Base-by-base conservation (phyloP, 2,113 vertebrate species). In the Triplophysa dalaica region DNA sequence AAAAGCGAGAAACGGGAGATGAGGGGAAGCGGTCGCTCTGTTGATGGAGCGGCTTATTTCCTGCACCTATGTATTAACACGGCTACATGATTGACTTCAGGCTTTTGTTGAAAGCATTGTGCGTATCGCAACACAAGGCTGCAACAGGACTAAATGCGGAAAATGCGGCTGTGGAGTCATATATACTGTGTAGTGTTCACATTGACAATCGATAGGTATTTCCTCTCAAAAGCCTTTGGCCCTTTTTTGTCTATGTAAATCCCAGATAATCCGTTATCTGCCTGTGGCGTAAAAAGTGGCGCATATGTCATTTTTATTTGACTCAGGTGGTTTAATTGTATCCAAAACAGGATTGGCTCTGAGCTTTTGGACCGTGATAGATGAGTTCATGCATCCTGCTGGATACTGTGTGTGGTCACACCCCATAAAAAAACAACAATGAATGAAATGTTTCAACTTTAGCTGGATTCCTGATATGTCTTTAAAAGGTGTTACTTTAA, bases 201-300 rank as follows among this genome's bases (percentile, higher is more conserved):
- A n/a, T 70, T 62, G 43, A 61, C 33, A 48, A 78, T 84, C 74
- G 83, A 80, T 72, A 85, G 78, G 84, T 82, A 50, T 70, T 26
- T 38, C 45, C 45, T 70, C 64, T 29, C 11, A 16, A 58, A 79
- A 48, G 22, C 45, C 29, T 61, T 38, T 75, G 86, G 84, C 87
- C 64, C 70, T n/a, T 70, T 64, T 86, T 86, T 89, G 88, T 90
- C 81, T 86, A 88, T 91, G 89, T 86, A 89, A 90, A 91, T 90
- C 90, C 90, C 80, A 88, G 83, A 86, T 87, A 90, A 90, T 88
- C 91, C 87, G 82, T 87, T 86, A 87, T 91, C 88, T 90, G 89
- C 89, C 86, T 86, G 82, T 77, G 88, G 89, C 84, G 85, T 83
- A 79, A 84, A 87, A 86, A 88, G 80, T 79, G 86, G 83, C 86